These are phyloP conservation scores for Lytechinus pictus DNA, from an alignment of 35 echinoderm and acorn worm genomes.

Conservation along the genomic window DNA sequence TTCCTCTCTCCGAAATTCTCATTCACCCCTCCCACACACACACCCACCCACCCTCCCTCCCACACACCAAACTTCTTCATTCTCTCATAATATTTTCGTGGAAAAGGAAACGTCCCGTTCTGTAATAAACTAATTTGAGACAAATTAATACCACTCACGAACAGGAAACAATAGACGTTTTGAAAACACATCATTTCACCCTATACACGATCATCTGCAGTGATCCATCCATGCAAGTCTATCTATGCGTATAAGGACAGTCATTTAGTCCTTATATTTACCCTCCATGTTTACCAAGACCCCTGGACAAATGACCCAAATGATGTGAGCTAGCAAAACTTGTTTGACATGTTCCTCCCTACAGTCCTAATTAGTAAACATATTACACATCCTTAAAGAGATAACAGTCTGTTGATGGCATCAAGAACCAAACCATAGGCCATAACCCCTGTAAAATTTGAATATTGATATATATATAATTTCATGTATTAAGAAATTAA, in stretches of 20 bases:
- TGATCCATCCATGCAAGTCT: neutral
- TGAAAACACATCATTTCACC: neutral
- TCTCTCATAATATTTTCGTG: too few relatives aligned
- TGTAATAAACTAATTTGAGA: too few relatives aligned
- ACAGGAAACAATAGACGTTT: neutral
- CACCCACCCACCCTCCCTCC: too few relatives aligned
- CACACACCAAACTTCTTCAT: too few relatives aligned
- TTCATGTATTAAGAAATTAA: too few relatives aligned
- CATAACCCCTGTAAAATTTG: neutral
- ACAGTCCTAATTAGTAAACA: constrained; percentile 2
- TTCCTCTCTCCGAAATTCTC: too few relatives aligned
- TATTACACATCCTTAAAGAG: neutral
- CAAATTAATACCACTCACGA: too few relatives aligned
- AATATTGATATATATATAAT: neutral
- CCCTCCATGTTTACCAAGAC: neutral
- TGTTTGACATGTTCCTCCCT: neutral
- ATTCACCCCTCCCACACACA: too few relatives aligned
- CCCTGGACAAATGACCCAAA: neutral
- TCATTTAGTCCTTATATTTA: neutral
- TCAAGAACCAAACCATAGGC: neutral
- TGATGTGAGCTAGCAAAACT: neutral
- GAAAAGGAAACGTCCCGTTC: too few relatives aligned
- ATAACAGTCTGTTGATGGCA: neutral
- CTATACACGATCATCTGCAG: neutral
- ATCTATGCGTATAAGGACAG: neutral